A percentile compares a stretch with the other conserved stretches of the same genome.
Evolutionary conservation across 1,140 invertebrate species (phyloP).

Genomic region (Argopecten irradians): DNA sequence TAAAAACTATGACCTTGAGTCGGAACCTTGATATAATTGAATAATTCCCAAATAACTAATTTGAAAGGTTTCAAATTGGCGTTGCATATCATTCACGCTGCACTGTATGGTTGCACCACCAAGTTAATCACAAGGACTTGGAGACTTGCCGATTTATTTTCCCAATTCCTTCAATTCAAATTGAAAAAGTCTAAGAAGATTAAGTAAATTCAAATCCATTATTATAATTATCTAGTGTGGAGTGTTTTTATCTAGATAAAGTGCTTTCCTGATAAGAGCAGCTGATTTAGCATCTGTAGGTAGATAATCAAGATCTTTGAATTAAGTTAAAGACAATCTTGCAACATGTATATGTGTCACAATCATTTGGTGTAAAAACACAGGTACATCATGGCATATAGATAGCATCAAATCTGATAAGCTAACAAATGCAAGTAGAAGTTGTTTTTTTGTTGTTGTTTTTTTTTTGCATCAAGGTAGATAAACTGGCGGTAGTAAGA

Average conservation of each 20-base stretch:
- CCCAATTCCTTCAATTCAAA: not conserved
- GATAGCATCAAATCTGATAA: too few relatives aligned
- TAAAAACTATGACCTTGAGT: not conserved
- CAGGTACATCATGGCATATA: too few relatives aligned
- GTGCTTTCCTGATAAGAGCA: not conserved
- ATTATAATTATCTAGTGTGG: not conserved
- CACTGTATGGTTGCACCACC: not conserved
- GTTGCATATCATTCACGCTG: conserved; percentile 16
- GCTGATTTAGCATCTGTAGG: not conserved
- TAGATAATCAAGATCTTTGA: too few relatives aligned
- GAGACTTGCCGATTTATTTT: conserved; percentile 2
- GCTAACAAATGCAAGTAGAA: too few relatives aligned
- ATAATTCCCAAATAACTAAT: conserved; percentile 23
- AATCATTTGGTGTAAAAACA: too few relatives aligned
- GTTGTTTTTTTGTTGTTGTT: too few relatives aligned
- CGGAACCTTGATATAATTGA: conserved; percentile 22
- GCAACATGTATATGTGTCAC: too few relatives aligned
- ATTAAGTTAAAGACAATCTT: too few relatives aligned
- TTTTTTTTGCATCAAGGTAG: too few relatives aligned
- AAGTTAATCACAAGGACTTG: not conserved
- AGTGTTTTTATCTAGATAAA: not conserved
- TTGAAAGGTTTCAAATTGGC: conserved; percentile 22
- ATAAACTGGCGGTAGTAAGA: too few relatives aligned
- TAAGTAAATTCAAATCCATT: conserved; percentile 16
- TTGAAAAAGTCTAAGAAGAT: not conserved